Conservation (phyloP, 2,797 vertebrate genomes). For the Notolepis coatsorum region DNA sequence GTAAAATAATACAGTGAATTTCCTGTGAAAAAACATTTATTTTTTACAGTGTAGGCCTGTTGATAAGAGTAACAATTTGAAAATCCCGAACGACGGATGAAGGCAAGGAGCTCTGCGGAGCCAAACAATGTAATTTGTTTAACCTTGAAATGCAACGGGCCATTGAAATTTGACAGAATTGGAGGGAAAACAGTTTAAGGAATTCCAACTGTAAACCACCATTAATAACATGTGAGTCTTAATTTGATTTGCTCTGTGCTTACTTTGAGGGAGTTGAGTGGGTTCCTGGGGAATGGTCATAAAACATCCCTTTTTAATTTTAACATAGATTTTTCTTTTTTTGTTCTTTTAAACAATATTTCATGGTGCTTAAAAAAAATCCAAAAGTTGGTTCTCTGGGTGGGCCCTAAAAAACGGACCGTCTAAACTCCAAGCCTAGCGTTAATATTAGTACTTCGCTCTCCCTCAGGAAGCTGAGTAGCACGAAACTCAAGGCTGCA, state of each 20-base stretch:
- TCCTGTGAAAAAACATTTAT: too few species aligned
- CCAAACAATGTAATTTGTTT: neutral
- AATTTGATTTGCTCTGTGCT: neutral
- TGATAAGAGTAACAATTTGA: constrained; percentile 1
- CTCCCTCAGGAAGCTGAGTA: constrained; percentile 49
- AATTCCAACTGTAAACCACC: neutral
- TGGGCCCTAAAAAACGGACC: constrained; percentile 27
- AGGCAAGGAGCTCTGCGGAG: neutral
- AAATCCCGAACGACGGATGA: neutral
- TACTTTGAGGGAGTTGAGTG: constrained; percentile 3
- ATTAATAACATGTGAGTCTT: neutral
- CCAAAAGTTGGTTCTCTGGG: constrained; percentile 28
- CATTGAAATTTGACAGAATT: neutral
- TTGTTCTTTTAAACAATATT: constrained; percentile 11
- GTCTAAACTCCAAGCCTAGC: constrained; percentile 15
- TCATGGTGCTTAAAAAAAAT: neutral
- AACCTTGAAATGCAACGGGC: neutral
- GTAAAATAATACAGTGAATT: too few species aligned
- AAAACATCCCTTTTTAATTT: constrained; percentile 13
- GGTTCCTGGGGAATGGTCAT: constrained; percentile 7
- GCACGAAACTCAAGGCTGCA: constrained; percentile 50
- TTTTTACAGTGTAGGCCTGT: too few species aligned
- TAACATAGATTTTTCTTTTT: constrained; percentile 14
- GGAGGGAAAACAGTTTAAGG: neutral
- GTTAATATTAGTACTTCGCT: constrained; percentile 48